Evolutionary conservation across 2,797 vertebrate species (phyloP).

Genomic region (Molossus molossus): DNA sequence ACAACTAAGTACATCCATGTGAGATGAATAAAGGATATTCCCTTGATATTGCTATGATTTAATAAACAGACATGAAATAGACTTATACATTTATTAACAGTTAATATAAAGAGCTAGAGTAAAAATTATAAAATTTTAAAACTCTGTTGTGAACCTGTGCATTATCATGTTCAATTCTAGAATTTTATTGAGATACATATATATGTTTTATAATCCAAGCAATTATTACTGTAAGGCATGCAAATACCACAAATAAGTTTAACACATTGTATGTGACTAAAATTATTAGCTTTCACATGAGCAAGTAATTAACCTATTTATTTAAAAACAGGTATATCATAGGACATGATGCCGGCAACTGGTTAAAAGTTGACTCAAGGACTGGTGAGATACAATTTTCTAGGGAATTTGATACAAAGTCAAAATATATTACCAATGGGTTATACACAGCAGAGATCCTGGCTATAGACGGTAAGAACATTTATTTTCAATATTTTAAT

Average conservation of each 20-base stretch:
- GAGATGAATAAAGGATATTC: not conserved
- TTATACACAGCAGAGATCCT: slow-evolving; percentile 92
- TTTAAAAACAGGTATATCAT: slow-evolving; percentile 92
- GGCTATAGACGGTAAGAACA: slow-evolving; percentile 92
- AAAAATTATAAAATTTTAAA: slow-evolving; percentile 60
- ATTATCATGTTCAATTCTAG: slow-evolving; percentile 16
- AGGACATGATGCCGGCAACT: slow-evolving; percentile 92
- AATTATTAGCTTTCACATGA: slow-evolving; percentile 25
- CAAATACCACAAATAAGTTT: not conserved
- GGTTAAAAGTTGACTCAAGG: slow-evolving; percentile 92
- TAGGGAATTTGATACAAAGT: slow-evolving; percentile 92
- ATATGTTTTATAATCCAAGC: slow-evolving; percentile 12
- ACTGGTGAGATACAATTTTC: slow-evolving; percentile 94
- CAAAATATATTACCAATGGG: slow-evolving; percentile 90
- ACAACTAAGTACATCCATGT: not conserved
- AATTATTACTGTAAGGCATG: slow-evolving; percentile 7
- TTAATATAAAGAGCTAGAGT: slow-evolving; percentile 24
- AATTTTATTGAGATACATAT: not conserved
- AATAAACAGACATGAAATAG: slow-evolving; percentile 44
- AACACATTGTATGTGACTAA: not conserved
- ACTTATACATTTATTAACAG: not conserved
- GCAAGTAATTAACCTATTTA: slow-evolving; percentile 68
- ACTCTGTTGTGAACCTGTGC: not conserved
- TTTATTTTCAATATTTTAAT: slow-evolving; percentile 45
- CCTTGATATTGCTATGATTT: slow-evolving; percentile 4